These are phyloP conservation scores for Napeogenes sylphis DNA, from an alignment of 2,888 invertebrate genomes.

Conservation along the genomic window DNA sequence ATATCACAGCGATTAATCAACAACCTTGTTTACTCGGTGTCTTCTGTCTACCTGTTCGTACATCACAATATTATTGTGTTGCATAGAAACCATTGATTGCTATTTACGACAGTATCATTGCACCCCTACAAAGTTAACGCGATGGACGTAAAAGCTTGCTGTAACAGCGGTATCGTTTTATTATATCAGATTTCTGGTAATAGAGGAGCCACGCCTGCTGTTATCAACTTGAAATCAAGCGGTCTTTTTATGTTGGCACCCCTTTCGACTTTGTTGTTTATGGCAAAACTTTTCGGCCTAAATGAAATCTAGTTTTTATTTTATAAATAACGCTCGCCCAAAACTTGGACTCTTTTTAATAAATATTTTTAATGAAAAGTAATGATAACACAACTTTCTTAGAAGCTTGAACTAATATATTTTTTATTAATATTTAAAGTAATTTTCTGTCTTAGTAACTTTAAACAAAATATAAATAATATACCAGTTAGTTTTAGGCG, in stretches of 20 bases:
- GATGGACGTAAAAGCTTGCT: slow-evolving; percentile 10
- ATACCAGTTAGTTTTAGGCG: background rate
- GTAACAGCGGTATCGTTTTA: background rate
- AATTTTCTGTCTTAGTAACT: background rate
- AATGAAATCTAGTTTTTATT: slow-evolving; percentile 37
- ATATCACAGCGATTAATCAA: slow-evolving; percentile 67
- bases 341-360: slow-evolving; percentile 22
- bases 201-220: slow-evolving; percentile 45
- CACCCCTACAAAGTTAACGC: slow-evolving; percentile 1
- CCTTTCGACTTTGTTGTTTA: slow-evolving; percentile 43
- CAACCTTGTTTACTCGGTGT: slow-evolving; percentile 57
- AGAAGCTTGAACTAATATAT: slow-evolving; percentile 3
- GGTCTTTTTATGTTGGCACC: slow-evolving; percentile 58
- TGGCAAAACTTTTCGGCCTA: slow-evolving; percentile 35
- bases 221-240: slow-evolving; percentile 65
- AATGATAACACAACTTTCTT: slow-evolving; percentile 9
- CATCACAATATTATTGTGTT: background rate
- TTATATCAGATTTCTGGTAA: slow-evolving; percentile 16
- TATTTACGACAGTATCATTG: background rate
- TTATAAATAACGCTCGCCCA: slow-evolving; percentile 32
- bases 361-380: slow-evolving; percentile 28
- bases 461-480: background rate
- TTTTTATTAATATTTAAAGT: background rate
- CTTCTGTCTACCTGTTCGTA: slow-evolving; percentile 39
- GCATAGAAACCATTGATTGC: slow-evolving; percentile 24